Conservation (phyloP, 2,797 vertebrate genomes). For the Podarcis lilfordi region DNA sequence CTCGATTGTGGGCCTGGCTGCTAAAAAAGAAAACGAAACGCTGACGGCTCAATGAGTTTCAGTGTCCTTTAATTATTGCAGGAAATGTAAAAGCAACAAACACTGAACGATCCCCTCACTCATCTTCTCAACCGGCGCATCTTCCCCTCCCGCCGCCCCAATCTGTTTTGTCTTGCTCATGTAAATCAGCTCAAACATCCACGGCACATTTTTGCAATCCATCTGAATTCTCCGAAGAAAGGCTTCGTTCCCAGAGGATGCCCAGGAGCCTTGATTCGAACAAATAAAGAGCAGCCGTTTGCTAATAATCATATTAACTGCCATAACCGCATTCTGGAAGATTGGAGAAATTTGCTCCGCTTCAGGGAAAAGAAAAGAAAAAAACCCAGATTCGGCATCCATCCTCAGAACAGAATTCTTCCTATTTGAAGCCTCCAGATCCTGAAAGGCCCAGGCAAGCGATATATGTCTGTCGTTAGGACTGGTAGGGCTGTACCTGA, state of each 20-base stretch:
- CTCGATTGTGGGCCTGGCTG: background rate
- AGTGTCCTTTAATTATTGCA: background rate
- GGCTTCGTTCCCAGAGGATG: conserved; percentile 51
- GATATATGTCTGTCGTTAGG: accelerated
- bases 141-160: conserved; percentile 5
- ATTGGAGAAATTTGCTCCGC: conserved; percentile 41
- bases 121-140: conserved; percentile 34
- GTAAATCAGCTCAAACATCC: conserved; percentile 51
- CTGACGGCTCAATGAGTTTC: background rate
- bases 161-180: conserved; percentile 40
- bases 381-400: conserved; percentile 4
- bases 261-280: conserved; percentile 50
- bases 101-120: conserved; percentile 32
- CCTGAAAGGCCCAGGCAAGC: accelerated
- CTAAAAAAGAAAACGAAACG: background rate
- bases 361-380: background rate
- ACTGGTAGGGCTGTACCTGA: background rate
- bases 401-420: accelerated
- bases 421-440: accelerated
- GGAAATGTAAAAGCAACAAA: background rate
- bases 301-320: conserved; percentile 69
- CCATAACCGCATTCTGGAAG: conserved; percentile 18
- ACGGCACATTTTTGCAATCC: conserved; percentile 59
- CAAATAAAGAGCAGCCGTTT: conserved; percentile 64
- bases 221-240: conserved; percentile 56